Base-by-base conservation (phyloP, 2,113 vertebrate genomes). In the Notothenia coriiceps region DNA sequence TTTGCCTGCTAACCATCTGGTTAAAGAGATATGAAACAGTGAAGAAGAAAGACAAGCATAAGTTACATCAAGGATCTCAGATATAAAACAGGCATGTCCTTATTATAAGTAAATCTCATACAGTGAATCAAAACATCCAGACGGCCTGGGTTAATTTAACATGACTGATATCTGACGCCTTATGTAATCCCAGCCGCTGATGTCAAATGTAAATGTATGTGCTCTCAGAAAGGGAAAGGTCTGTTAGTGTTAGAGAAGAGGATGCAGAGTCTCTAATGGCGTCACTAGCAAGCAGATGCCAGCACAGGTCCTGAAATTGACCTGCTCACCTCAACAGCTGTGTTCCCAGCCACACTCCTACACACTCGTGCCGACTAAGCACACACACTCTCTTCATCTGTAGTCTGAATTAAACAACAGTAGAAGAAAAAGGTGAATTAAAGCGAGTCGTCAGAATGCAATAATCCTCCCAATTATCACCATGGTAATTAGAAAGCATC, bases 401-500 rank as follows among this genome's bases (percentile, higher is more conserved):
- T 6, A 61, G 46, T 59, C 52, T 35, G 1, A 61, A 51, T 70
- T 50, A 49, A 76, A 77, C 25, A 43, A 52, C n/a, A 67, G 59
- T 59, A 54, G 56, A 77, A 65, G 17, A 73, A 77, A 79, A 80
- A 63, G 10, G 50, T 54, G 63, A 79, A 70, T 33, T 54, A 35
- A 79, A 82, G 52, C 12, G 1, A 60, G 75, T 88, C 46, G 40
- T 89, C 85, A 87, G 85, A 91, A 82, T 59, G 87, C 70, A 83
- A 86, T 89, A 78, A 88, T 79, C 77, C 55, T 60, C 55, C 76
- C 63, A 86, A 89, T 91, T 83, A 86, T 91, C 72, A 49, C 62
- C 75, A 40, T 13, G 5, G 71, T 91, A 88, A 92, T 91, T 90
- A 89, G 74, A 61, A 77, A 67, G 75, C 86, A 88, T 90, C 90